phyloP scores from a whole-genome alignment of 2,113 vertebrate species.

The Dascyllus trimaculatus region DNA sequence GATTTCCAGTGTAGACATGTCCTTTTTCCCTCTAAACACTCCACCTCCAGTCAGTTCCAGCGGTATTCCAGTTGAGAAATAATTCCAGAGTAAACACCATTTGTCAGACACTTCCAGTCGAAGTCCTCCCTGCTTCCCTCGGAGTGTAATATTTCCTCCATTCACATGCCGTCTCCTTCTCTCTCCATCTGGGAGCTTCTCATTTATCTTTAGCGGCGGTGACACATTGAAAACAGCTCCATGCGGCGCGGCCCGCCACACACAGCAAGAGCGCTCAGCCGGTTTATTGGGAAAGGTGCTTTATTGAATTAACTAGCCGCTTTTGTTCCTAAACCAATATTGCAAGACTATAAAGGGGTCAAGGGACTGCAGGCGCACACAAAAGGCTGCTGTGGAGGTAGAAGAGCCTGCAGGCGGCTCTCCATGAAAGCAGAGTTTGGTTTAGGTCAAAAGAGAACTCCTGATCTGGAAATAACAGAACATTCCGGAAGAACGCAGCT shows the following conservation, averaged over 20 bases:
- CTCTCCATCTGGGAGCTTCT: conserved; percentile 53
- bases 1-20: not conserved
- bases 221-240: conserved; percentile 72
- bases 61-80: conserved; percentile 15
- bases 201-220: conserved; percentile 60
- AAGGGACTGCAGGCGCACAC: conserved; percentile 69
- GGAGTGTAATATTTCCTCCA: conserved; percentile 27
- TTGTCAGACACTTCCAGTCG: conserved; percentile 40
- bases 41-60: not conserved
- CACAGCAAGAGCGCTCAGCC: conserved; percentile 54
- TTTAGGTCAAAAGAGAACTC: conserved; percentile 85
- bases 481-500: conserved; percentile 77
- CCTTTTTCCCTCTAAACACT: not conserved
- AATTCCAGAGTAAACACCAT: conserved; percentile 47
- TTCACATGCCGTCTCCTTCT: conserved; percentile 22
- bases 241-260: conserved; percentile 59
- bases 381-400: conserved; percentile 70
- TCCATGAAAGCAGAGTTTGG: conserved; percentile 81
- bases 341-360: conserved; percentile 72
- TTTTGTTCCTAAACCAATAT: conserved; percentile 75
- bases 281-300: conserved; percentile 75
- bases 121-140: conserved; percentile 14
- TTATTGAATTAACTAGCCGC: conserved; percentile 73
- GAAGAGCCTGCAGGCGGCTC: conserved; percentile 75
- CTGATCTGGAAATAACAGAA: conserved; percentile 86